Base-by-base conservation (phyloP, 2,888 invertebrate species). In the Epistrophella euchroma region DNA sequence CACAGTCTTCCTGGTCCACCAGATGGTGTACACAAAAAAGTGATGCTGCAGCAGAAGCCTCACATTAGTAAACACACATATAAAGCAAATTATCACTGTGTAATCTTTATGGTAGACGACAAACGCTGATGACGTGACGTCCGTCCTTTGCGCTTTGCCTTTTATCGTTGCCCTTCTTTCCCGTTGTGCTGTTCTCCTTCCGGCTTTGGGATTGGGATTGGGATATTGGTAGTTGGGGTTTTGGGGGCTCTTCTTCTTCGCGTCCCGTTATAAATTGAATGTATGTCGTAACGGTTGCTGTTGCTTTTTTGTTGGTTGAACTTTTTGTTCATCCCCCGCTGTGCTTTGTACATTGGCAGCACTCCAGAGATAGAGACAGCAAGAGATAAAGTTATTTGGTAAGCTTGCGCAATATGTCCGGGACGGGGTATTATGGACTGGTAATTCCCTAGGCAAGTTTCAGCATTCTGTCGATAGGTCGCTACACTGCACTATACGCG, bases 351-450 rank as follows among this genome's bases (percentile, higher is more conserved):
- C 70, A 86, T 86, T 86, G 86, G 86, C 74, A 70, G 66, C 75
- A 64, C 81, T 78, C 73, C 77, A 82, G 73, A 77, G 82, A 81
- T 71, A 81, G 77, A 86, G 86, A 86, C 82, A 86, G 86, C 82
- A 86, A 86, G 86, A 86, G 86, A 86, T 86, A 86, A 77, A 86
- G 71, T 86, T 66, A 72, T 86, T 79, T 79, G 87, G 78, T 64
- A 88, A 88, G 88, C 87, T 87, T 88, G 88, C 87, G 88, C 87
- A 88, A 86, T 87, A 86, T 76, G 85, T 87, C 66, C 74, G 72
- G 79, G 68, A 15, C 19, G 66, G 66, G 32, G 66, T n/a, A n/a
- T n/a, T n/a, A 47, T 66, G 60, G 60, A 45, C 45, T 43, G 45
- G 64, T 19, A 75, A 85, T 86, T 83, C 86, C 82, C 50, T 52